Conservation (phyloP, 2,797 vertebrate species). For the Acomys russatus region DNA sequence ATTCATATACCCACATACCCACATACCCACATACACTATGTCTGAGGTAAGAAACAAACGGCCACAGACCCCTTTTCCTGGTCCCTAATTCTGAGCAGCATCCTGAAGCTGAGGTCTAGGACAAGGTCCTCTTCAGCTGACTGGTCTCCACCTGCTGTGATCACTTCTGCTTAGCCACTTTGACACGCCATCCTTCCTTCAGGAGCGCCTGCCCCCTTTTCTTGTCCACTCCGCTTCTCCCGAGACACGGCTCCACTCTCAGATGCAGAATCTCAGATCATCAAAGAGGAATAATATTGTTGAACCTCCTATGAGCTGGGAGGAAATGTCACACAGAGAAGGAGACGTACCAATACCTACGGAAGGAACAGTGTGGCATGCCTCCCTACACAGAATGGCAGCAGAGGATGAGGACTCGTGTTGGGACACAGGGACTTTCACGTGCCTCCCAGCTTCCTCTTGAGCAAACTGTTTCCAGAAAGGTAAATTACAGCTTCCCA, state of each 20-base stretch:
- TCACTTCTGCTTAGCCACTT: background rate
- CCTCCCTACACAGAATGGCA: slow-evolving; percentile 36
- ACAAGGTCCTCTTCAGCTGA: rapidly evolving
- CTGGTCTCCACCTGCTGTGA: background rate
- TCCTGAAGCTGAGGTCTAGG: background rate
- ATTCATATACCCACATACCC: background rate
- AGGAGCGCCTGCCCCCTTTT: background rate
- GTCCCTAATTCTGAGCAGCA: background rate
- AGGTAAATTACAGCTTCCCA: background rate
- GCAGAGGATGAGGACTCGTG: slow-evolving; percentile 65
- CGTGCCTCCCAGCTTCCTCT: slow-evolving; percentile 58
- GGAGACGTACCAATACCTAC: slow-evolving; percentile 50
- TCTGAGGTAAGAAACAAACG: background rate
- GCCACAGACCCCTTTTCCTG: background rate
- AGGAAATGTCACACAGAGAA: background rate
- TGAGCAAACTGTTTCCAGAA: slow-evolving; percentile 1
- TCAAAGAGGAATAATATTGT: background rate
- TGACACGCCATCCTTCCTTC: background rate
- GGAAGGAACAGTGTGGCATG: slow-evolving; percentile 63
- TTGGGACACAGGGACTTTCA: slow-evolving; percentile 71
- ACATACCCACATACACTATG: background rate
- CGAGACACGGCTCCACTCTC: background rate
- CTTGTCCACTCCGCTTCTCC: background rate
- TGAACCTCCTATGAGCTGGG: background rate
- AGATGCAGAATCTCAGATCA: background rate